A percentile compares a stretch with the other conserved stretches of the same genome.
phyloP scores from a whole-genome alignment of 2,113 vertebrate genomes.

The Microcebus tavaratra region DNA sequence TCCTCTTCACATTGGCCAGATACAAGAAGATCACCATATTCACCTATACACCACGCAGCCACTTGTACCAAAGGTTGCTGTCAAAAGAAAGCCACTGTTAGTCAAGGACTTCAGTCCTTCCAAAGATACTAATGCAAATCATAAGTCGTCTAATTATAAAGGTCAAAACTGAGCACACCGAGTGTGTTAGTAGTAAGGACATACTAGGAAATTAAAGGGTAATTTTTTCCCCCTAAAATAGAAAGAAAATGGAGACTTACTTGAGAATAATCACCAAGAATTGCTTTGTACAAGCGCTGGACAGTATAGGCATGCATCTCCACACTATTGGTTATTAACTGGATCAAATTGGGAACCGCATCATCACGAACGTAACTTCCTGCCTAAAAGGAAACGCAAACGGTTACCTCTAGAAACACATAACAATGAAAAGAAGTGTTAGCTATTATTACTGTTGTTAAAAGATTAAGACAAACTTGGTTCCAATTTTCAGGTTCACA shows the following conservation, averaged over 20 bases:
- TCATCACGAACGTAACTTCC: conserved; percentile 99
- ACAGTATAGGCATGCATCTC: conserved; percentile 99
- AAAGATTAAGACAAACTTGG: background rate
- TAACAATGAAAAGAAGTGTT: background rate
- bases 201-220: background rate
- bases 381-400: conserved; percentile 87
- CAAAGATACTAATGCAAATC: conserved; percentile 14
- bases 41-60: conserved; percentile 99
- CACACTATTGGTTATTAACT: conserved; percentile 99
- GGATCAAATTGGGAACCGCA: conserved; percentile 98
- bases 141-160: conserved; percentile 4
- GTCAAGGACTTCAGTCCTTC: conserved; percentile 52
- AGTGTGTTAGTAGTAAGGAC: background rate
- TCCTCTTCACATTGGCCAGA: conserved; percentile 99
- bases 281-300: conserved; percentile 98
- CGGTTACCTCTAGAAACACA: conserved; percentile 59
- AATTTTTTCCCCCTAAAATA: background rate
- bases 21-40: conserved; percentile 97
- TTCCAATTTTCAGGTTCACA: background rate
- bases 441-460: background rate
- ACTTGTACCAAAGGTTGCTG: conserved; percentile 98
- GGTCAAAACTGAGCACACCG: background rate
- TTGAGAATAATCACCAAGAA: conserved; percentile 98
- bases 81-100: conserved; percentile 67
- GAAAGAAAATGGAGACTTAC: conserved; percentile 82